A percentile compares a stretch with the other conserved stretches of the same genome.
phyloP scores from a whole-genome alignment of 2,888 invertebrate species.

The Anthrax anthrax region DNA sequence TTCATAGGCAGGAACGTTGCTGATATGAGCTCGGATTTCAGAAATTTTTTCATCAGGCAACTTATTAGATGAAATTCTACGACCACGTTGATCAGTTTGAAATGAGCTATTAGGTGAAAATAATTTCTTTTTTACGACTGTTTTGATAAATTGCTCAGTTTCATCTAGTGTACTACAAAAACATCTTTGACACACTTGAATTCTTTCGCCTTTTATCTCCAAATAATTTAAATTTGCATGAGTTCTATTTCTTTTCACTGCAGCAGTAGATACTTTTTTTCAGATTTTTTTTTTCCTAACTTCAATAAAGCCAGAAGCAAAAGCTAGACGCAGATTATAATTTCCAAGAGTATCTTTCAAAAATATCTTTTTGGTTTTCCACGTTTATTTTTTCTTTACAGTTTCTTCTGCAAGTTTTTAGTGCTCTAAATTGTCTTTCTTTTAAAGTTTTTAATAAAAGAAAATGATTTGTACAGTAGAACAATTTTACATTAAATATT shows the following conservation, averaged over 20 bases:
- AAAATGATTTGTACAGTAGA: background rate
- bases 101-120: background rate
- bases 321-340: background rate
- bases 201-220: conserved; percentile 5
- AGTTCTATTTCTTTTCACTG: conserved; percentile 4
- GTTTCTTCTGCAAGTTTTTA: background rate
- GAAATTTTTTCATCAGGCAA: conserved; percentile 1
- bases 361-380: background rate
- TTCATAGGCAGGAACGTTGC: conserved; percentile 10
- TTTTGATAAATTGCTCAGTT: conserved; percentile 9
- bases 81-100: conserved; percentile 1
- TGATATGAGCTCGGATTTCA: conserved; percentile 8
- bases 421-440: background rate
- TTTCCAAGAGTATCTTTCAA: background rate
- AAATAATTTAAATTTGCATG: conserved; percentile 2
- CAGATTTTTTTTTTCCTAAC: background rate
- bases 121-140: conserved; percentile 1
- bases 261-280: background rate
- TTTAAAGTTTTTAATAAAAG: background rate
- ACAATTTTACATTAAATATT: background rate
- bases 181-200: conserved; percentile 8
- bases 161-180: conserved; percentile 8
- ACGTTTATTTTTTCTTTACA: background rate
- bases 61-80: background rate
- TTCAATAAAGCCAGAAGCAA: background rate